Conservation (phyloP, 2,113 vertebrate species). For the Condylura cristata region DNA sequence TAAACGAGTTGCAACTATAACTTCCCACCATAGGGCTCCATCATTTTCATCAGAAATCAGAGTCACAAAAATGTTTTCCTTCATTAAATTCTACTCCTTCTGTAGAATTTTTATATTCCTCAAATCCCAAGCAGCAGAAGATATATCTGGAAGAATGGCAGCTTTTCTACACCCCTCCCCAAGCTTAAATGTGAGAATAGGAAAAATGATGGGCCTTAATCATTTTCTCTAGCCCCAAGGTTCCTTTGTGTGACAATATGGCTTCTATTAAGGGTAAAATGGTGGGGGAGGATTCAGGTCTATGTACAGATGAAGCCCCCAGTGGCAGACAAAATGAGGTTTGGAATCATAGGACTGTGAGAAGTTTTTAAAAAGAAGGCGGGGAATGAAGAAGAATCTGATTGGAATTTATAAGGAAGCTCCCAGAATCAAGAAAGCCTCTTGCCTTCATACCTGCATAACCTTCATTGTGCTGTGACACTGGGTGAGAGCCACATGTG, state of each 20-base stretch:
- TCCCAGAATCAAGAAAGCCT: background rate
- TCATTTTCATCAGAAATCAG: conserved; percentile 37
- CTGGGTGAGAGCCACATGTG: background rate
- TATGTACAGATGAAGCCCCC: conserved; percentile 42
- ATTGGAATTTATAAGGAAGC: background rate
- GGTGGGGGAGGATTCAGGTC: background rate
- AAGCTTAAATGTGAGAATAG: conserved; percentile 12
- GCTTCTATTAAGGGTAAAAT: conserved; percentile 43
- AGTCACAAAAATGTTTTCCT: conserved; percentile 50
- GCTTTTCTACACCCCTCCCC: background rate
- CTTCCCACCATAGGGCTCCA: conserved; percentile 28
- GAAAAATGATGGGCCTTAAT: conserved; percentile 51
- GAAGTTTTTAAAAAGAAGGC: background rate
- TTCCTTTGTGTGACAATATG: conserved; percentile 45
- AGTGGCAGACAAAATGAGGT: conserved; percentile 49
- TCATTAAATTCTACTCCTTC: conserved; percentile 57
- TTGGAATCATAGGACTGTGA: conserved; percentile 49
- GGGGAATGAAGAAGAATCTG: conserved; percentile 30
- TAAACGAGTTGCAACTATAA: conserved; percentile 36
- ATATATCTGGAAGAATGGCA: background rate
- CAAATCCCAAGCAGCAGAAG: conserved; percentile 51
- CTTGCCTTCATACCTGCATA: background rate
- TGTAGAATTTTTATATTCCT: conserved; percentile 56
- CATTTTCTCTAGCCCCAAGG: conserved; percentile 53
- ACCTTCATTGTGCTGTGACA: background rate